Evolutionary conservation across 2,797 vertebrate genomes (phyloP), one percentile per base, ranked within the genome.

Genomic region (Rhodeus uyekii): DNA sequence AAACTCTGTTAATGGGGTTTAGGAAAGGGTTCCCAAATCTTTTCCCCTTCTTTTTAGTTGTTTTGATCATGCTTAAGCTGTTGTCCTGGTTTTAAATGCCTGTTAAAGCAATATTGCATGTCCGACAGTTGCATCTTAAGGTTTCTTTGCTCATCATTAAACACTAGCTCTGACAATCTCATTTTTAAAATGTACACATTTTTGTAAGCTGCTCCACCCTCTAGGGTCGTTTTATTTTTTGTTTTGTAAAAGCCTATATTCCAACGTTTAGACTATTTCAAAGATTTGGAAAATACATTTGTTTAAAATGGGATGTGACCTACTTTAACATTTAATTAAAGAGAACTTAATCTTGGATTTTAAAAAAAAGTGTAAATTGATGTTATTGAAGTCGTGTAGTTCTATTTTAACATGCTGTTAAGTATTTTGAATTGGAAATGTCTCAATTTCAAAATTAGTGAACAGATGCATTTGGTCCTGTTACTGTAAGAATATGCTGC

Each of bases 141-240:
- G 79, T 73, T 76, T 76, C 72, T 63, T 22, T 22, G 76, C 82
- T 71, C 67, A 24, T 83, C 71, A 64, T 82, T 84, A 72, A 86
- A 85, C 86, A 86, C 85, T 83, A 86, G 87, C 87, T 82, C 72
- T 78, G 87, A 87, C 85, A 86, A 87, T 86, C 85, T 87, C 46
- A 78, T 78, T 78, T 86, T 82, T 77, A 44, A 42, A 71, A 76
- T 65, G 29, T 44, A 60, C 78, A 78, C 83, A 16, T 79, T 85
- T 84, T 86, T 86, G 69, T 84, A 87, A 80, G 53, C 74, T 72
- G 84, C 63, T 84, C 42, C 61, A 81, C 78, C 74, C 74, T 81
- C 39, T 44, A 78, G 84, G 81, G 80, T 78, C 44, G 18, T 44
- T 10, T 58, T 50, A 2, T 61, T 63, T 34, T 2, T 34, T 38